Percentiles rank a stretch among this genome's conserved stretches.
These are phyloP conservation scores for Theretra japonica DNA, from an alignment of 2,888 invertebrate species.

Conservation along the genomic window DNA sequence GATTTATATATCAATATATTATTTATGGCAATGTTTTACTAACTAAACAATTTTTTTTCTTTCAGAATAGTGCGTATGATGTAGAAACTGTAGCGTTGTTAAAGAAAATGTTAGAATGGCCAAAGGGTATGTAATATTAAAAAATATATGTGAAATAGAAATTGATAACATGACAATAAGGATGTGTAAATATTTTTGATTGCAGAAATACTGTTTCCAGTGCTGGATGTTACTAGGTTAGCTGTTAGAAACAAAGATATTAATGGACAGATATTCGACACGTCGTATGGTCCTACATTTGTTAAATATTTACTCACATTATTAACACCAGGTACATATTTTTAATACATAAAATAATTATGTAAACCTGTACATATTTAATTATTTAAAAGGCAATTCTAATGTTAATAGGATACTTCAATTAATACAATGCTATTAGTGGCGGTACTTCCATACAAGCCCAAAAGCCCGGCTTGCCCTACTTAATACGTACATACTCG, in stretches of 20 bases:
- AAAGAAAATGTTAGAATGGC: slow-evolving; percentile 89
- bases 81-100: slow-evolving; percentile 82
- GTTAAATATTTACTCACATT: slow-evolving; percentile 68
- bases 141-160: background rate
- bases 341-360: background rate
- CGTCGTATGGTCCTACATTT: slow-evolving; percentile 68
- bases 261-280: slow-evolving; percentile 74
- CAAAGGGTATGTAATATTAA: slow-evolving; percentile 81
- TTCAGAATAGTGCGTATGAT: slow-evolving; percentile 71
- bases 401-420: too few species aligned
- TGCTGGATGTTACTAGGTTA: slow-evolving; percentile 93
- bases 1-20: background rate
- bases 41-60: slow-evolving; percentile 41
- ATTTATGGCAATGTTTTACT: background rate
- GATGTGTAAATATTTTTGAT: slow-evolving; percentile 40
- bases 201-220: slow-evolving; percentile 93
- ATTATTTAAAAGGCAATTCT: background rate
- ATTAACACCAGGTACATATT: slow-evolving; percentile 65
- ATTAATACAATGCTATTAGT: too few species aligned
- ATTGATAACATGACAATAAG: background rate
- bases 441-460: too few species aligned
- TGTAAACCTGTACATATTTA: background rate
- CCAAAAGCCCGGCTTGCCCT: too few species aligned
- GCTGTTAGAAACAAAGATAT: slow-evolving; percentile 90
- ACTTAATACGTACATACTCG: too few species aligned